Conservation (phyloP, 2,888 invertebrate genomes). For the Ochropleura leucogaster region DNA sequence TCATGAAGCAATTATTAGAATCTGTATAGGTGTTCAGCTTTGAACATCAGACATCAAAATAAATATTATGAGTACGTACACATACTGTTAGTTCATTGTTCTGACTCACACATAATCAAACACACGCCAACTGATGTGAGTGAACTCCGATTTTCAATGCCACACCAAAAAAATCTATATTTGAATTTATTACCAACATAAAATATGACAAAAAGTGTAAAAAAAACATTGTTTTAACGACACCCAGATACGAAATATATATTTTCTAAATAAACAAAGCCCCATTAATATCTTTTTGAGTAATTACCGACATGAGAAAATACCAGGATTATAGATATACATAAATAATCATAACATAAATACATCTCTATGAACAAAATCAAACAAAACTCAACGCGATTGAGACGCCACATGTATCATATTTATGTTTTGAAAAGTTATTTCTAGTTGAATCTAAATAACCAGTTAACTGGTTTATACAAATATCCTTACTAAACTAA, state of each 20-base stretch:
- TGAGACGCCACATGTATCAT: conserved; percentile 87
- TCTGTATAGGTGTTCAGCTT: conserved; percentile 44
- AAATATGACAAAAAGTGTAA: conserved; percentile 62
- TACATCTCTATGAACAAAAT: conserved; percentile 77
- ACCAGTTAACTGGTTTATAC: conserved; percentile 77
- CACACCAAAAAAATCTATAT: conserved; percentile 53
- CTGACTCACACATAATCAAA: conserved; percentile 47
- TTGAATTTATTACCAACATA: conserved; percentile 60
- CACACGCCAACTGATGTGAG: conserved; percentile 49
- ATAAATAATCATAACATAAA: conserved; percentile 74
- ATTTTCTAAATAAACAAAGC: conserved; percentile 73
- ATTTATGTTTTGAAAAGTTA: conserved; percentile 87
- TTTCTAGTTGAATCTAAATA: conserved; percentile 84
- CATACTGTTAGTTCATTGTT: conserved; percentile 43
- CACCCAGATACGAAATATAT: conserved; percentile 52
- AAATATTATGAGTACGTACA: conserved; percentile 40
- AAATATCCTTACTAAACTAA: conserved; percentile 82
- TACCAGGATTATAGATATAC: conserved; percentile 69
- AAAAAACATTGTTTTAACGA: conserved; percentile 56
- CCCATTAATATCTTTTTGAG: conserved; percentile 70
- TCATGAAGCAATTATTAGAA: conserved; percentile 40
- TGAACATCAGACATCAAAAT: conserved; percentile 47
- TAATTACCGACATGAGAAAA: conserved; percentile 76
- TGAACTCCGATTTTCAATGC: conserved; percentile 48
- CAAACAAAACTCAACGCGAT: conserved; percentile 74